Percentiles rank a stretch among this genome's conserved stretches.
phyloP scores from a whole-genome alignment of 2,888 invertebrate genomes.

The Lochmaea capreae region DNA sequence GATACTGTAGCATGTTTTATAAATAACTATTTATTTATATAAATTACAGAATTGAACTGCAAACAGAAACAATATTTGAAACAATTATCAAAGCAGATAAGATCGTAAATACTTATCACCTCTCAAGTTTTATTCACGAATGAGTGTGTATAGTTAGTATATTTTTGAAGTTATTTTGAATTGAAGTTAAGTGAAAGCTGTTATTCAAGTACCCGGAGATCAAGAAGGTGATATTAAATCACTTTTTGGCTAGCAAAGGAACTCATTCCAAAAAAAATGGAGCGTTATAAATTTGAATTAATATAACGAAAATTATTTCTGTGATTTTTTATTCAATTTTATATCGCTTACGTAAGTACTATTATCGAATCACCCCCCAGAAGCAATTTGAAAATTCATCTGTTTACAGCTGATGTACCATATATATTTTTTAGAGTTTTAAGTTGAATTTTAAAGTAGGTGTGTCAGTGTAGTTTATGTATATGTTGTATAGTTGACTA shows the following conservation, averaged over 20 bases:
- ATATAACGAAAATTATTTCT: too few species aligned
- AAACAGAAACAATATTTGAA: too few species aligned
- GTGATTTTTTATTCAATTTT: not conserved
- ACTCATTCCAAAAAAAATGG: conserved; percentile 38
- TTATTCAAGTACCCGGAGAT: conserved; percentile 22
- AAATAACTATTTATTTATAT: too few species aligned
- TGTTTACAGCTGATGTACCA: conserved; percentile 57
- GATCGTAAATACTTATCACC: not conserved
- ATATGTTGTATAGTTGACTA: conserved; percentile 65
- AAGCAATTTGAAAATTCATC: conserved; percentile 34
- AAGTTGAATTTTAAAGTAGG: conserved; percentile 60
- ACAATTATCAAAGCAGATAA: too few species aligned
- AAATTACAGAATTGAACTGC: too few species aligned
- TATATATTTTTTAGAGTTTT: conserved; percentile 64
- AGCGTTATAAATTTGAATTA: not conserved
- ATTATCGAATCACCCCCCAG: conserved; percentile 13
- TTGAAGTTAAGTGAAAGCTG: conserved; percentile 7
- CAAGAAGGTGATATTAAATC: conserved; percentile 23
- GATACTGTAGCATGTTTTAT: too few species aligned
- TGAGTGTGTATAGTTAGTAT: not conserved
- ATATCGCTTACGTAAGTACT: not conserved
- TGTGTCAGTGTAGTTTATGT: conserved; percentile 64
- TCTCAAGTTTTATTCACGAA: conserved; percentile 6
- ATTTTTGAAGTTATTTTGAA: not conserved
- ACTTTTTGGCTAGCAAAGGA: conserved; percentile 46